A percentile compares a stretch with the other conserved stretches of the same genome.
Evolutionary conservation across 2,113 vertebrate genomes (phyloP).

Genomic region (Cyrtonyx montezumae): DNA sequence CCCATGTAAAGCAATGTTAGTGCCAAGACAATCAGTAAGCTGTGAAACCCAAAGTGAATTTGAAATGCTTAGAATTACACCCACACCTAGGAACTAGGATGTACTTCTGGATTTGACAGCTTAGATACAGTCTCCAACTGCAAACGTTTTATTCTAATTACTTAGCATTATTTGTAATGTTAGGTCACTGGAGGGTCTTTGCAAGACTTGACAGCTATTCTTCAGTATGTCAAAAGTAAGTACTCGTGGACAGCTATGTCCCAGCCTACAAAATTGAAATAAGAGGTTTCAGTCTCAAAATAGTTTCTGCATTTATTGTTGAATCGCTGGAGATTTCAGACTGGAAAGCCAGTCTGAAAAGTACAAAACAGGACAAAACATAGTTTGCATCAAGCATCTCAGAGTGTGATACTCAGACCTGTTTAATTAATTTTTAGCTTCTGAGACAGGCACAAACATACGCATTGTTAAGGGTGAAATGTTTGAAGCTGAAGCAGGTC

Average conservation of each 20-base stretch:
- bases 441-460: neutral
- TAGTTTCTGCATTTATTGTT: neutral
- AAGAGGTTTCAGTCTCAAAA: neutral
- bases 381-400: neutral
- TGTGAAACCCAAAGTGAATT: neutral
- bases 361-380: neutral
- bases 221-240: neutral
- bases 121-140: neutral
- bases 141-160: neutral
- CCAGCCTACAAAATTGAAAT: neutral
- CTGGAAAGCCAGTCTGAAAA: neutral
- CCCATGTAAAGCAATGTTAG: neutral
- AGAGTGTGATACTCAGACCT: neutral
- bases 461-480: neutral
- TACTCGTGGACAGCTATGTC: neutral
- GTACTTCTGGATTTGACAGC: neutral
- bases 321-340: neutral
- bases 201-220: neutral
- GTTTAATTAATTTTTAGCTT: neutral
- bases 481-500: neutral
- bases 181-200: neutral
- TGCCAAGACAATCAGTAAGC: neutral
- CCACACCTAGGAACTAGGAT: neutral
- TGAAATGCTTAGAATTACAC: neutral
- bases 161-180: neutral